Conservation (phyloP, 2,888 invertebrate genomes). For the Pterostichus niger region DNA sequence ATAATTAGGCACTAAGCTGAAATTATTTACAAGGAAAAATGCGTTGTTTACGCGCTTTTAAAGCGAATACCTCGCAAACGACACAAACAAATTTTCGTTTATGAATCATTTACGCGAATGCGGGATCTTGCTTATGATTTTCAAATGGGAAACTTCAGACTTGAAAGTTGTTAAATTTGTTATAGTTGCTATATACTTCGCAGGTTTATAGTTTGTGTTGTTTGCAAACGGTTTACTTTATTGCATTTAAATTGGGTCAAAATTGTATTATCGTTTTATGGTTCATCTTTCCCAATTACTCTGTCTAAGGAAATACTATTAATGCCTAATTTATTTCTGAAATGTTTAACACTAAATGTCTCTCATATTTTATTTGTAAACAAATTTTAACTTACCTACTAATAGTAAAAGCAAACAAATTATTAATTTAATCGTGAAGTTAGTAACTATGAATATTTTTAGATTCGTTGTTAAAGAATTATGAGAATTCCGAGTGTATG, state of each 20-base stretch:
- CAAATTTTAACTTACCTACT: too few relatives aligned
- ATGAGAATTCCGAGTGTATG: too few relatives aligned
- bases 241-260: constrained; percentile 34
- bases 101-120: constrained; percentile 38
- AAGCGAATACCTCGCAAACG: constrained; percentile 33
- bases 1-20: constrained; percentile 36
- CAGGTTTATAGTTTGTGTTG: background rate
- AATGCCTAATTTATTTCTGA: too few relatives aligned
- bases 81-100: constrained; percentile 45
- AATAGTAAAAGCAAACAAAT: too few relatives aligned
- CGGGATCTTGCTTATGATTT: constrained; percentile 16
- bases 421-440: too few relatives aligned
- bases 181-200: constrained; percentile 35
- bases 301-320: too few relatives aligned
- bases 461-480: too few relatives aligned
- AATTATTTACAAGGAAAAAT: constrained; percentile 32
- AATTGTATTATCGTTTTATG: background rate
- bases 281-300: too few relatives aligned
- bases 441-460: too few relatives aligned
- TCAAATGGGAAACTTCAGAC: constrained; percentile 43
- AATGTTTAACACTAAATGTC: too few relatives aligned
- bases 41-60: constrained; percentile 35
- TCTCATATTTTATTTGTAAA: too few relatives aligned
- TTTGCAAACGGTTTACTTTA: constrained; percentile 9
- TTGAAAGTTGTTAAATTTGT: constrained; percentile 28